Evolutionary conservation across 53 echinoderm and acorn worm species (phyloP).

Genomic region (Patiria pectinifera): DNA sequence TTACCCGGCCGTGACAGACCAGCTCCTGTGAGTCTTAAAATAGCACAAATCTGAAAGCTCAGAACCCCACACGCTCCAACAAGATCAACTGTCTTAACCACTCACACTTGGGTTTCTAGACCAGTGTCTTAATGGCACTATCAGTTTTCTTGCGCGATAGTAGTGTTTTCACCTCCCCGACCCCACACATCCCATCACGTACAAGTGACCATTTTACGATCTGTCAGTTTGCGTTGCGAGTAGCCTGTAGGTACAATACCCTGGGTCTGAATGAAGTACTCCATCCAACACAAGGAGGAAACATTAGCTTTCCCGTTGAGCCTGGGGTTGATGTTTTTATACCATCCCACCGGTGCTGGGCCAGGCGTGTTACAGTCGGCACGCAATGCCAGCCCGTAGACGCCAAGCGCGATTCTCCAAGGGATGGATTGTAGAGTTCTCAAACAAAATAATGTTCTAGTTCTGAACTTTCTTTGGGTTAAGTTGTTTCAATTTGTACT

Average conservation of each 20-base stretch:
- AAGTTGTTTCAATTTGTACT: background rate
- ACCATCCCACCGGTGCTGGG: background rate
- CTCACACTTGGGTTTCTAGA: background rate
- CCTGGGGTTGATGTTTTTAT: no score
- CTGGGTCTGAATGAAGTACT: no score
- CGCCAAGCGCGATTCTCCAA: conserved; percentile 20
- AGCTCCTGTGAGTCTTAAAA: background rate
- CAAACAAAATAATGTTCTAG: background rate
- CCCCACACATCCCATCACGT: conserved; percentile 47
- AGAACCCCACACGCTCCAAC: background rate
- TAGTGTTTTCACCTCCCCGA: conserved; percentile 3
- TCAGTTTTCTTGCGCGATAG: background rate
- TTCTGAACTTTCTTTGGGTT: background rate
- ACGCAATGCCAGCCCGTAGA: conserved; percentile 8
- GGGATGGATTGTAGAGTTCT: background rate
- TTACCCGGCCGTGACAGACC: background rate
- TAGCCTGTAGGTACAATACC: background rate
- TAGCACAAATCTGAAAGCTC: background rate
- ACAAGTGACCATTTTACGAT: conserved; percentile 20
- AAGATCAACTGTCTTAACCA: background rate
- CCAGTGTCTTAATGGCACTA: background rate
- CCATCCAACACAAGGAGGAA: background rate
- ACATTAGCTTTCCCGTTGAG: background rate
- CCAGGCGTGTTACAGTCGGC: background rate
- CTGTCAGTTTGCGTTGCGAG: background rate